Evolutionary conservation across 2,888 invertebrate species (phyloP).

Genomic region (Cacoxenus indagator): DNA sequence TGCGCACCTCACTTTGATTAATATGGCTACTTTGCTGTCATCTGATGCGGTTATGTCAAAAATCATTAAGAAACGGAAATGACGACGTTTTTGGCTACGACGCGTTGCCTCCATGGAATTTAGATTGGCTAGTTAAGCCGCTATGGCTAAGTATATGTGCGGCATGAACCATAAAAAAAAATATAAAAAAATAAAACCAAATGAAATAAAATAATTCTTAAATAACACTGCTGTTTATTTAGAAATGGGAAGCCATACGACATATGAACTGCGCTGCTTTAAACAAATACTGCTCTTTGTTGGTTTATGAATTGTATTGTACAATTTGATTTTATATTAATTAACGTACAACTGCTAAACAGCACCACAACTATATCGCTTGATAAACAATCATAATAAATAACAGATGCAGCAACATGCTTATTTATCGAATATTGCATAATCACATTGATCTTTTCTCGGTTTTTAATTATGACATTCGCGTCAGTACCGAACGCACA

Average conservation of each 20-base stretch:
- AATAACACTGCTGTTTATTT: too few species aligned
- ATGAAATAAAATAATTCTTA: too few species aligned
- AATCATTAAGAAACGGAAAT: slow-evolving; percentile 13
- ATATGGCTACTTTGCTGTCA: neutral
- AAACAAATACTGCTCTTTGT: neutral
- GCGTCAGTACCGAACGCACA: neutral
- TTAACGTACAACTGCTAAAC: neutral
- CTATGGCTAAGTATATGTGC: too few species aligned
- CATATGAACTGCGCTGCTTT: neutral
- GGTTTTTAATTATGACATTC: neutral
- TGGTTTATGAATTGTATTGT: neutral
- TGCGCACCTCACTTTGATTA: neutral
- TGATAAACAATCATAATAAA: neutral
- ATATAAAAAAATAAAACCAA: too few species aligned
- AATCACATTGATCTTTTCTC: neutral
- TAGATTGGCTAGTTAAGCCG: too few species aligned
- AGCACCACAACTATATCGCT: neutral
- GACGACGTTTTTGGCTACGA: neutral
- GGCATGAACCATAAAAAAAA: too few species aligned
- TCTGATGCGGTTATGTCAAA: slow-evolving; percentile 4
- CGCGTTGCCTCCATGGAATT: neutral
- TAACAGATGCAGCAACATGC: neutral
- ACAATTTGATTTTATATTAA: neutral
- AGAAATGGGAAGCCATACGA: too few species aligned
- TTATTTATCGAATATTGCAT: neutral